Evolutionary conservation across 2,888 invertebrate genomes (phyloP), one percentile per base, ranked within the genome.

Genomic region (Dendrolimus houi): DNA sequence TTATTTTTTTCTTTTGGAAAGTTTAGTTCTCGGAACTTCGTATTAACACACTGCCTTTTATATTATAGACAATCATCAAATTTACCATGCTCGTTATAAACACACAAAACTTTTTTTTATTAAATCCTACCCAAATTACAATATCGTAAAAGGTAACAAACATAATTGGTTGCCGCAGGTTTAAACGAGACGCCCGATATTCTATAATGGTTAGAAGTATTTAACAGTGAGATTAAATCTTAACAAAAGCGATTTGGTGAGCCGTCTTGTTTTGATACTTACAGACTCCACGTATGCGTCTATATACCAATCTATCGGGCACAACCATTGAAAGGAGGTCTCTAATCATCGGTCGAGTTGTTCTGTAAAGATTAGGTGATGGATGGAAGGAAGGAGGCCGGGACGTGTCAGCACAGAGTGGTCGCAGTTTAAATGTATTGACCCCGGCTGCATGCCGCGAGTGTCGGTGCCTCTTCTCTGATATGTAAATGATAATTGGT

Each of bases 401-500:
- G 65, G 64, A 71, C 64, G 69, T 77, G 60, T 74, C 86, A 75
- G 60, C 60, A 60, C 71, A 76, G 59, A 71, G 55, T 87, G 85
- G 87, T 66, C 67, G 66, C 68, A 70, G 70, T 77, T 79, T 85
- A 87, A 86, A 88, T 86, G 80, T 87, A 85, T 87, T 87, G 88
- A 88, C 86, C 87, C 84, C 85, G 77, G 75, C 84, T 83, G 80
- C 85, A 81, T 82, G 83, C 83, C 81, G 78, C 83, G 77, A 80
- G 79, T 80, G 85, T 85, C 88, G 86, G 87, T 81, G 74, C 85
- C 79, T 81, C 83, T 80, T 85, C 84, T 87, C 80, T 87, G 87
- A 88, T 87, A 88, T 87, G 87, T 87, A 85, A 88, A 88, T 87
- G 87, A 87, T 87, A 87, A 89, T 87, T 89, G 86, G 86, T 86